Evolutionary conservation across 37 sponge, comb jelly and placozoan genomes (phyloP).

Genomic region (Chondrilla cf. caribensis): DNA sequence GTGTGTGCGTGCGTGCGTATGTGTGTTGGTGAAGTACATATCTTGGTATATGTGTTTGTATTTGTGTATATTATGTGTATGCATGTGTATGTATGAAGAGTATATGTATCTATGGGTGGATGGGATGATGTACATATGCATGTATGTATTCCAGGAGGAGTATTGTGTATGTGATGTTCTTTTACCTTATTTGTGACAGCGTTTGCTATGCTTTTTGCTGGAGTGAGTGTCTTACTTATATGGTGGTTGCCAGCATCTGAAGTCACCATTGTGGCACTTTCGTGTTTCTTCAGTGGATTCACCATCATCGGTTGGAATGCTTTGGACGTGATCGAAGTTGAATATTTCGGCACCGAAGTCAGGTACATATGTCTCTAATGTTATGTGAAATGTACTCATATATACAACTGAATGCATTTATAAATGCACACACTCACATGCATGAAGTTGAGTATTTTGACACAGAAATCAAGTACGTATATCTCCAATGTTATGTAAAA

Average conservation of each 20-base stretch:
- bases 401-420: too few species aligned
- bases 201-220: constrained; percentile 35
- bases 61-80: too few species aligned
- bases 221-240: constrained; percentile 64
- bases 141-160: too few species aligned
- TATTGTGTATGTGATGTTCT: too few species aligned
- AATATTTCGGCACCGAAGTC: constrained; percentile 25
- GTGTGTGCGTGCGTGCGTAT: constrained; percentile 9
- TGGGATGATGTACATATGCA: neutral
- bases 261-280: constrained; percentile 51
- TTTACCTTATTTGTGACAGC: too few species aligned
- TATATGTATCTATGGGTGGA: neutral
- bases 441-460: too few species aligned
- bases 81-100: neutral
- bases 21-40: neutral
- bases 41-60: neutral
- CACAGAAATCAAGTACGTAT: too few species aligned
- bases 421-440: too few species aligned
- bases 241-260: constrained; percentile 60
- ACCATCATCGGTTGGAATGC: constrained; percentile 81
- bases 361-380: neutral
- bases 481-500: too few species aligned
- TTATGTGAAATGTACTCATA: neutral
- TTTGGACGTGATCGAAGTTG: constrained; percentile 61
- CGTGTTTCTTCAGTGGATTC: constrained; percentile 72